phyloP scores from a whole-genome alignment of 92 coral and sea anemone genomes.

The Palythoa caribaeorum region DNA sequence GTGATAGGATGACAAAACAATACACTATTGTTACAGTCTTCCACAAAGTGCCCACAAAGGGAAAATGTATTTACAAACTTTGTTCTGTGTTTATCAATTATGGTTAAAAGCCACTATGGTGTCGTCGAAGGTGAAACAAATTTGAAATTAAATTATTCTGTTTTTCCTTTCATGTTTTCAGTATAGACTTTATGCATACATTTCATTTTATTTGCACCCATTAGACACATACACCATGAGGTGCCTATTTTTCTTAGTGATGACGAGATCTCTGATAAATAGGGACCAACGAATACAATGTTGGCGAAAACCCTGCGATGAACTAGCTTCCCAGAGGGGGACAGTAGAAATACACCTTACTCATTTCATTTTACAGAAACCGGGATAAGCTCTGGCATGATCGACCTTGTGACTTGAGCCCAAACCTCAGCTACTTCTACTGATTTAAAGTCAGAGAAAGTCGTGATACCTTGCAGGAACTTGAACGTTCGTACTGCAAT shows the following conservation, averaged over 20 bases:
- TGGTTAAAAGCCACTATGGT: no score
- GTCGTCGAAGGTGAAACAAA: no score
- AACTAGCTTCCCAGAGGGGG: neutral
- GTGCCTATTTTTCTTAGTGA: neutral
- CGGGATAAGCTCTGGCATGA: slow-evolving; percentile 9
- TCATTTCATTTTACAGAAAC: neutral
- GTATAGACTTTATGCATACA: no score
- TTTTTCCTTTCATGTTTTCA: no score
- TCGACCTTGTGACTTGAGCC: slow-evolving; percentile 2
- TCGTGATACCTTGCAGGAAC: slow-evolving; percentile 51
- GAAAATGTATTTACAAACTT: no score
- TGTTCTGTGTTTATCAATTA: no score
- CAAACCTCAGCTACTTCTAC: slow-evolving; percentile 19
- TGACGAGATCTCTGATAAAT: neutral
- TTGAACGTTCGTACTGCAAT: slow-evolving; percentile 51
- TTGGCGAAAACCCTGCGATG: no score
- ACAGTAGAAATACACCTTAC: neutral
- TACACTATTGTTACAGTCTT: no score
- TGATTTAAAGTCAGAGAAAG: slow-evolving; percentile 27
- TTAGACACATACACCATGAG: neutral
- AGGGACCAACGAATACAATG: neutral
- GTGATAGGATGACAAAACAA: no score
- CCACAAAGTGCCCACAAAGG: no score
- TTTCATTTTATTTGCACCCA: neutral
- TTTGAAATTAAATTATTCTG: no score